phyloP scores from a whole-genome alignment of 2,113 vertebrate species.

The Garra rufa region DNA sequence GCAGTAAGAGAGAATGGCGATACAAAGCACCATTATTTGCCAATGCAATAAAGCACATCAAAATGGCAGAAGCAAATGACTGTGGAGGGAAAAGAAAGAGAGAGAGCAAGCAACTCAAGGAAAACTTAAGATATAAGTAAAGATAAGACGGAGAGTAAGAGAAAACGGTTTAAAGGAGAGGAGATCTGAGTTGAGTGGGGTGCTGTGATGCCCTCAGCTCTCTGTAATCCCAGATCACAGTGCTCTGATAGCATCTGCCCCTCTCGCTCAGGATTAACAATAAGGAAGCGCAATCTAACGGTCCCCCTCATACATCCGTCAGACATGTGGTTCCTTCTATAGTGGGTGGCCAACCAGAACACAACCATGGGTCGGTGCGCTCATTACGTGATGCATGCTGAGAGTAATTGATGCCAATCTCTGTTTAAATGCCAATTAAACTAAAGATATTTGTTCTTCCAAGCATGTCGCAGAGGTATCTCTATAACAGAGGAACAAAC shows the following conservation, averaged over 20 bases:
- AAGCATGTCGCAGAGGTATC: constrained; percentile 16
- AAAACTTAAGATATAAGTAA: not conserved
- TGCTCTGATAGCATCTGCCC: constrained; percentile 65
- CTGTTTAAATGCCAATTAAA: constrained; percentile 36
- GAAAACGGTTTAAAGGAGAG: constrained; percentile 35
- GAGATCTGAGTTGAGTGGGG: constrained; percentile 48
- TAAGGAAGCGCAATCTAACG: constrained; percentile 59
- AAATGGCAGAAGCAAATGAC: not conserved
- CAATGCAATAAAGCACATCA: not conserved
- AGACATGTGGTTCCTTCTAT: constrained; percentile 49
- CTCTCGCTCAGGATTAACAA: constrained; percentile 70
- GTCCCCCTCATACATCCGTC: constrained; percentile 65
- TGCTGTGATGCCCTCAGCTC: constrained; percentile 54
- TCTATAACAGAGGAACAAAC: constrained; percentile 4
- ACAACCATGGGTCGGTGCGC: constrained; percentile 47
- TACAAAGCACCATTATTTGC: not conserved
- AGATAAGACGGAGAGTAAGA: constrained; percentile 48
- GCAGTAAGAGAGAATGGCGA: not conserved
- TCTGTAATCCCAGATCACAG: constrained; percentile 72
- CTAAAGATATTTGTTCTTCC: constrained; percentile 18
- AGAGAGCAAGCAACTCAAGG: constrained; percentile 39
- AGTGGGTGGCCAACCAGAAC: constrained; percentile 46
- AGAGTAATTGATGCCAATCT: constrained; percentile 36
- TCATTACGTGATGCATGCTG: constrained; percentile 31
- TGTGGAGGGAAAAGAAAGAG: not conserved